Evolutionary conservation across 1,140 invertebrate species (phyloP), one percentile per base, ranked within the genome.

Genomic region (Anastrepha ludens): DNA sequence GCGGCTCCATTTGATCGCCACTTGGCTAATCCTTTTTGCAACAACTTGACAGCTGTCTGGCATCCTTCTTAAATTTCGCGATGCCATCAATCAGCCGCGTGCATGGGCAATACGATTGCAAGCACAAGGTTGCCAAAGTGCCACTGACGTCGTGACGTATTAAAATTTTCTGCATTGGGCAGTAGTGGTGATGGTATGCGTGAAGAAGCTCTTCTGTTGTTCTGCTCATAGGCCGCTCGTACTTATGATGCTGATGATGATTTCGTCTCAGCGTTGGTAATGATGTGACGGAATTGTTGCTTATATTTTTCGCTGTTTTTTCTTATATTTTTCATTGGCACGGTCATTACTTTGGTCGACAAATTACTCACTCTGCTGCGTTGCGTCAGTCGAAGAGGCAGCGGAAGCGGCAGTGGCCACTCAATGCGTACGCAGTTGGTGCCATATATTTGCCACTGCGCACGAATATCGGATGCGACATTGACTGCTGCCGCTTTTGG

Each of bases 21-120:
- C 87, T 81, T 81, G 70, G 70, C 91, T 92, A 92, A 92, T 92
- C 91, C 91, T 92, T 92, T 92, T 91, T 91, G 90, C 91, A 91
- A 91, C 90, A 90, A 92, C 91, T 92, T 92, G 91, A 92, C 91
- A 92, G 91, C 90, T 91, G 91, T 87, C 89, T 88, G 88, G 89
- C 90, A 90, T 90, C 90, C 90, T 92, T 92, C 91, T 92, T 92
- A 91, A 91, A 91, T 92, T 92, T 92, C 90, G 91, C 91, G 91
- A 90, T 92, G 91, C 91, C 91, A 92, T 92, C 91, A 92, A 92
- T 92, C 91, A 92, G 91, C 81, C 90, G 89, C 86, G 89, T 89
- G 88, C 88, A 47, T 50, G 62, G 50, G 64, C 81, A 85, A 64
- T n/a, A n/a, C 60, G 17, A 44, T 74, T 47, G 70, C 74, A 55